These are phyloP conservation scores for Poliocrania exsul DNA, from an alignment of 2,797 vertebrate species.

Conservation along the genomic window DNA sequence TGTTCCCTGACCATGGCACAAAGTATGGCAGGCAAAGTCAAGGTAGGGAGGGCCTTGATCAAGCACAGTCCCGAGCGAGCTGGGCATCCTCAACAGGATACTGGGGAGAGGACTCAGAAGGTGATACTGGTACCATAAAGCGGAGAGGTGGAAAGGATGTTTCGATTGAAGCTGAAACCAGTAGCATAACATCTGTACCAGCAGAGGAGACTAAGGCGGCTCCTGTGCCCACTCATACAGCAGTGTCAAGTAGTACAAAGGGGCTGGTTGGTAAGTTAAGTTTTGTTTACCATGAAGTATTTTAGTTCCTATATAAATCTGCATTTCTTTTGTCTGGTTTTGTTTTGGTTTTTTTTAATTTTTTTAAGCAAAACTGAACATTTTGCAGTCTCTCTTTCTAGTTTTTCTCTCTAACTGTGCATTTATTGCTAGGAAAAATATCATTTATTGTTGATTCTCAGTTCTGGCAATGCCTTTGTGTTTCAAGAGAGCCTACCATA, in stretches of 20 bases:
- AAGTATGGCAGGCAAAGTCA: constrained; percentile 80
- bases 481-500: not conserved
- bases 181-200: constrained; percentile 86
- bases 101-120: constrained; percentile 98
- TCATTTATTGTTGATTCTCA: not conserved
- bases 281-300: not conserved
- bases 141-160: constrained; percentile 95
- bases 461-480: not conserved
- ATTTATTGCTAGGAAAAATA: not conserved
- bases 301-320: not conserved
- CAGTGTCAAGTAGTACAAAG: constrained; percentile 86
- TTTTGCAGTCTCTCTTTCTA: not conserved
- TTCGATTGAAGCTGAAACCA: constrained; percentile 88
- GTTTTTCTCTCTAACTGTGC: not conserved
- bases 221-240: constrained; percentile 83
- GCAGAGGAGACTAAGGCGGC: constrained; percentile 90
- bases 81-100: constrained; percentile 93
- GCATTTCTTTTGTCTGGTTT: not conserved
- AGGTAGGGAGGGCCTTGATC: constrained; percentile 79
- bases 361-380: not conserved
- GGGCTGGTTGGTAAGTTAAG: constrained; percentile 85
- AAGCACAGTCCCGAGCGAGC: constrained; percentile 92
- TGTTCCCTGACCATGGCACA: constrained; percentile 83
- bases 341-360: too few relatives aligned
- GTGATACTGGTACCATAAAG: constrained; percentile 97